These are phyloP conservation scores for Passer montanus DNA, from an alignment of 2,113 vertebrate genomes.

Conservation along the genomic window DNA sequence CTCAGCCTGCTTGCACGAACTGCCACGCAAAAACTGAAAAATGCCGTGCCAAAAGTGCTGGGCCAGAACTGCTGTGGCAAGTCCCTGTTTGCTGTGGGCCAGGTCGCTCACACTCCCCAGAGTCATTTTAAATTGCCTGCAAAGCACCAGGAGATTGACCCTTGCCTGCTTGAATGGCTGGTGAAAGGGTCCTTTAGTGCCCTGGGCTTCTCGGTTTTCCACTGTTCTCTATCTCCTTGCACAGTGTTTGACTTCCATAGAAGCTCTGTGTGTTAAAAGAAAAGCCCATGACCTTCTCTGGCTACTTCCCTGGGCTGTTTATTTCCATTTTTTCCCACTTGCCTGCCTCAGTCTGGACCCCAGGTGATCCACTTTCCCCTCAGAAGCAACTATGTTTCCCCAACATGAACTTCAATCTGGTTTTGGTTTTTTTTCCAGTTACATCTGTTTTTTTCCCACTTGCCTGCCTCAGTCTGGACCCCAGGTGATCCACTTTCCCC, in stretches of 20 bases:
- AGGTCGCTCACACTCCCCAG: not conserved
- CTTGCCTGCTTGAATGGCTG: not conserved
- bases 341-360: not conserved
- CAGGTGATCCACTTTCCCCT: not conserved
- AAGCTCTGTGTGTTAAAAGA: not conserved
- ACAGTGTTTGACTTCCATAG: not conserved
- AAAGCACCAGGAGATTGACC: not conserved
- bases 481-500: not conserved
- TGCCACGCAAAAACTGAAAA: not conserved
- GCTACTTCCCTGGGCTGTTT: not conserved
- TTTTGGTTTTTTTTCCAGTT: not conserved
- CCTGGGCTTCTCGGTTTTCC: not conserved
- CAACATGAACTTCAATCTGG: not conserved
- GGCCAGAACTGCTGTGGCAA: not conserved
- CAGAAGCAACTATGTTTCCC: not conserved
- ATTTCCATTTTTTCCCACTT: not conserved
- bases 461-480: not conserved
- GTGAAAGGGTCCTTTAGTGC: not conserved
- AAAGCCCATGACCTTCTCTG: not conserved
- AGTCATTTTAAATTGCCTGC: not conserved
- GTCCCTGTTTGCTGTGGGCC: not conserved
- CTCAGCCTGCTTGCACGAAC: not conserved
- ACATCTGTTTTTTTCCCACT: not conserved
- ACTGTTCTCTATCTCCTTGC: slow-evolving; percentile 10
- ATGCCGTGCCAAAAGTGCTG: not conserved